Base-by-base conservation (phyloP, 1,140 invertebrate genomes). In the Dendrolimus punctatus region DNA sequence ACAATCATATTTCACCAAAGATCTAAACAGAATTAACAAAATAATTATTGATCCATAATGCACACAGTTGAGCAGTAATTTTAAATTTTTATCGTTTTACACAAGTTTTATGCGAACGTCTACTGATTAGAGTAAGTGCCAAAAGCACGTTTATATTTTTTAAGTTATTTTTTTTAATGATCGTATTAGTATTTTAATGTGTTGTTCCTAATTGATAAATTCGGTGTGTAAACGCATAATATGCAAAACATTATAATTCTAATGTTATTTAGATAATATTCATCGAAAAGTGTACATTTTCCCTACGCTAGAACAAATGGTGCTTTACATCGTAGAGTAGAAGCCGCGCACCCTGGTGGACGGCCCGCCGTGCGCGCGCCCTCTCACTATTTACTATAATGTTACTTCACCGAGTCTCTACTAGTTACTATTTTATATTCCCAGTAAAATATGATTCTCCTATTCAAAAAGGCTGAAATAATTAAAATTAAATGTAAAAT, bases 231-330 rank as follows among this genome's bases (percentile, higher is more conserved):
- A 73, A 71, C 60, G 69, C 73, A 64, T 77, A 39, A 42, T 49
- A 71, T 73, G 69, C 73, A 74, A 73, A 73, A 65, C 64, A 73
- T 75, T 59, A 69, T 85, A 81, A 81, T 72, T 80, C 69, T 85
- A 81, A 77, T 76, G 62, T 76, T 73, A 75, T 59, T 76, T 81
- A 81, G 73, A 80, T 68, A 80, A 77, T 74, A 81, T 74, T 75
- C 65, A 71, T 73, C 58, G 66, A 79, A 80, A 68, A 68, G 72
- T 85, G 82, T 85, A 85, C 82, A 85, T 85, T 83, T 71, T 80
- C 80, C 82, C 77, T 85, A 85, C 77, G 80, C 82, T 85, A 84
- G 79, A 85, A 85, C 80, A 82, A 81, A 85, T 85, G 82, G 82
- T 85, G 82, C 82, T 84, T 84, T 80, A 82, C 77, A 72, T 76